Base-by-base conservation (phyloP, 2,113 vertebrate species). In the Eudyptes chrysolophus region DNA sequence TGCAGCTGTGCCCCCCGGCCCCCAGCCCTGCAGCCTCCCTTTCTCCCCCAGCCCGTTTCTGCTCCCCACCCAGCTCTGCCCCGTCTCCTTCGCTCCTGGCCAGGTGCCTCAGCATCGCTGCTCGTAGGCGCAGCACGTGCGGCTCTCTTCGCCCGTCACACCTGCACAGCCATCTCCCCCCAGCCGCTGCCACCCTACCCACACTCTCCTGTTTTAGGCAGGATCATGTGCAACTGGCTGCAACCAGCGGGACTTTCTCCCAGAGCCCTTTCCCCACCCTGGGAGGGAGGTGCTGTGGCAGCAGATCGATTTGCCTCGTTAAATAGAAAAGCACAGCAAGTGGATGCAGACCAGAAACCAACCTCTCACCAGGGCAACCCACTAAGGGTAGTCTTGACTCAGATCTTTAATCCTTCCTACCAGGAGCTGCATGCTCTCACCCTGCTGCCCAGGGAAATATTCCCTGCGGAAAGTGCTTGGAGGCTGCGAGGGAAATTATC, bases 101-200 rank as follows among this genome's bases (percentile, higher is more conserved):
- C 34, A 3, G 7, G 25, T 6, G 48, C 54, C 32, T 32, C 6
- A 48, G 69, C 87, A 18, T 27, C 4, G 3, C 58, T 57, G 40
- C 57, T 49, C 1, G 3, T 10, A 24, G 60, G 51, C 13, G 4
- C 30, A 21, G 44, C 15, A 22, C 27, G 1, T 7, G 0, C 2
- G 9, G 57, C 15, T n/a, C 42, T 3, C 75, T 57, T 13, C 13
- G 30, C 66, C 17, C n/a, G 8, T 2, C 3, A 6, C 20, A 10
- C 21, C 69, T 7, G 5, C 42, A 10, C 13, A 18, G 57, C 26
- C 34, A 3, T 3, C 25, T 18, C 26, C 16, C n/a, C 17, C 29
- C 18, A 42, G 3, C 11, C 1, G 1, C 52, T 36, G 46, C 61
- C 26, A 16, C 10, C 51, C 51, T 44, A 4, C 30, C 62, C 36